Evolutionary conservation across 2,888 invertebrate genomes (phyloP).

Genomic region (Kuschelorhynchus macadamiae): DNA sequence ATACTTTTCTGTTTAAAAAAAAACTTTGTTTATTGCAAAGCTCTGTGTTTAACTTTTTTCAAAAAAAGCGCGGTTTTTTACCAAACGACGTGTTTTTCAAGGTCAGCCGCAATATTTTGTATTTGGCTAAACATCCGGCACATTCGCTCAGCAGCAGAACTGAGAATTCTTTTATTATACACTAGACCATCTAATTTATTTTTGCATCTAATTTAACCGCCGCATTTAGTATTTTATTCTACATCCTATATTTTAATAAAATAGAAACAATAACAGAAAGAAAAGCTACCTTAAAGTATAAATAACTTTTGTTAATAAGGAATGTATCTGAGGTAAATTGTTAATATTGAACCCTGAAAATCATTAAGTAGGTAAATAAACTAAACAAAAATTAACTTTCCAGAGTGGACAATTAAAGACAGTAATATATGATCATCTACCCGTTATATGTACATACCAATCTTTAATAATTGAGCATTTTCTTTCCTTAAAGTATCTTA

Average conservation of each 20-base stretch:
- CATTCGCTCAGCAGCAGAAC: no score
- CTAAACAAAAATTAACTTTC: conserved; percentile 10
- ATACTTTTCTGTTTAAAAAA: no score
- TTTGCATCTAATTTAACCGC: no score
- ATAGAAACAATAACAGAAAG: conserved; percentile 18
- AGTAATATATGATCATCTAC: conserved; percentile 20
- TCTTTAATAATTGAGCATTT: conserved; percentile 54
- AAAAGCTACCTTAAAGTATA: conserved; percentile 31
- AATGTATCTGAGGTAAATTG: conserved; percentile 57
- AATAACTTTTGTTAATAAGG: conserved; percentile 50
- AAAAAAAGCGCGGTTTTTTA: no score
- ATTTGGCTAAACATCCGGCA: no score
- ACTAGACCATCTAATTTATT: no score
- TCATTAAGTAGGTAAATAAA: conserved; percentile 51
- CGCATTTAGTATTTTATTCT: no score
- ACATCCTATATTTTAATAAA: neutral
- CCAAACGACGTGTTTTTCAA: no score
- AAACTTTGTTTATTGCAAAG: no score
- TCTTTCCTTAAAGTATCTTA: conserved; percentile 32
- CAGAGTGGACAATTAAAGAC: conserved; percentile 8
- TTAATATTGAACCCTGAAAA: conserved; percentile 55
- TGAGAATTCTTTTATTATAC: no score
- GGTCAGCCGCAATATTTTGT: no score
- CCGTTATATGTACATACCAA: conserved; percentile 23
- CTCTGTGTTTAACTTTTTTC: no score